phyloP scores from a whole-genome alignment of 2,797 vertebrate genomes.

The Coluber constrictor region DNA sequence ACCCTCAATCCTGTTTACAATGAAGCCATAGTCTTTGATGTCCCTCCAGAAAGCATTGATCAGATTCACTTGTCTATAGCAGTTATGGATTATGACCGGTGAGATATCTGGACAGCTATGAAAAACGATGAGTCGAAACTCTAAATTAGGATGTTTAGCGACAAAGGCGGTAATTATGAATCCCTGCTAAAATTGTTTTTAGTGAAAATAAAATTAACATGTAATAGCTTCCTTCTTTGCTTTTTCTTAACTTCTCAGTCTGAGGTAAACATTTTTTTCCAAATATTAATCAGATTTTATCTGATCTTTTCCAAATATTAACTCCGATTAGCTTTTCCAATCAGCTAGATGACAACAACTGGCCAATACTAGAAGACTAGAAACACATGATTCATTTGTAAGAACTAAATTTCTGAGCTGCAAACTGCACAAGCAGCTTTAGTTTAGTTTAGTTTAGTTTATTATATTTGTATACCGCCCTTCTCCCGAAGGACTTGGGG shows the following conservation, averaged over 20 bases:
- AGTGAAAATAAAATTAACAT: background rate
- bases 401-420: background rate
- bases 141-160: background rate
- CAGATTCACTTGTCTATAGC: conserved; percentile 96
- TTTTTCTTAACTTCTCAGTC: background rate
- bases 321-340: background rate
- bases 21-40: conserved; percentile 98
- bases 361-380: background rate
- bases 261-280: background rate
- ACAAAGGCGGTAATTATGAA: background rate
- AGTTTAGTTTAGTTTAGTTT: too few species aligned
- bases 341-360: background rate
- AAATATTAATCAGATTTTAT: background rate
- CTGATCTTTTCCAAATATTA: background rate
- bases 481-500: too few species aligned
- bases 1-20: conserved; percentile 98
- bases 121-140: background rate
- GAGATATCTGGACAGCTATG: conserved; percentile 58
- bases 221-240: background rate
- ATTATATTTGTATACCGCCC: too few species aligned
- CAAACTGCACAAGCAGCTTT: background rate
- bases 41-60: conserved; percentile 95
- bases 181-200: background rate
- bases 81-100: conserved; percentile 99
- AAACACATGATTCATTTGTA: background rate